Evolutionary conservation across 2,797 vertebrate species (phyloP).

Genomic region (Enteromius paludinosus): DNA sequence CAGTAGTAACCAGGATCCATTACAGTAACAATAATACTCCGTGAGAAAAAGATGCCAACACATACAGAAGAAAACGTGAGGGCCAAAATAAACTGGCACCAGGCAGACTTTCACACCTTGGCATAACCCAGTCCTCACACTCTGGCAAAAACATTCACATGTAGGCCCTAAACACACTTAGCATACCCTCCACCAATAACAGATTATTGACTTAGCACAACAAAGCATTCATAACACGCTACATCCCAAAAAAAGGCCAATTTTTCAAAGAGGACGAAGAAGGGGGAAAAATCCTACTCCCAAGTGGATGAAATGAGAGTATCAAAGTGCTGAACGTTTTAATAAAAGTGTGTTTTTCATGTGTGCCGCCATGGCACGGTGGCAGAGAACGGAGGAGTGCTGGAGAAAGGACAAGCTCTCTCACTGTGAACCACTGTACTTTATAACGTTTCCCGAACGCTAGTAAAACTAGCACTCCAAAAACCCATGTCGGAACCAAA

Average conservation of each 20-base stretch:
- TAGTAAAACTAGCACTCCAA: conserved; percentile 75
- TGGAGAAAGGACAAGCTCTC: conserved; percentile 69
- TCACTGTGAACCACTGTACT: conserved; percentile 72
- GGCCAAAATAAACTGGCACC: conserved; percentile 74
- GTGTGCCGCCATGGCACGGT: conserved; percentile 57
- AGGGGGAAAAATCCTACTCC: conserved; percentile 40
- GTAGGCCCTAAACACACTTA: conserved; percentile 62
- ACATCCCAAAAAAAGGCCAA: not conserved
- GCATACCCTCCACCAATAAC: conserved; percentile 60
- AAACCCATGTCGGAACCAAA: conserved; percentile 69
- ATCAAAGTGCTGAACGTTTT: conserved; percentile 55
- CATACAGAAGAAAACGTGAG: conserved; percentile 49
- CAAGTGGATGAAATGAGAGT: conserved; percentile 41
- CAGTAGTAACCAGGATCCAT: conserved; percentile 61
- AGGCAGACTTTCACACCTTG: conserved; percentile 72
- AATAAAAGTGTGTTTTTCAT: conserved; percentile 59
- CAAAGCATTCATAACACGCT: conserved; percentile 52
- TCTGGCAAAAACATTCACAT: conserved; percentile 65
- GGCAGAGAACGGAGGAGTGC: conserved; percentile 48
- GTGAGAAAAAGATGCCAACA: conserved; percentile 58
- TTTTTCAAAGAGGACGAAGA: conserved; percentile 23
- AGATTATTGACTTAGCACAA: conserved; percentile 53
- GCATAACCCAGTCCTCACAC: conserved; percentile 66
- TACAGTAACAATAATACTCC: conserved; percentile 69
- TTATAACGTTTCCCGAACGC: conserved; percentile 76